Conservation (phyloP, 2,113 vertebrate species). For the Hippocampus abdominalis region DNA sequence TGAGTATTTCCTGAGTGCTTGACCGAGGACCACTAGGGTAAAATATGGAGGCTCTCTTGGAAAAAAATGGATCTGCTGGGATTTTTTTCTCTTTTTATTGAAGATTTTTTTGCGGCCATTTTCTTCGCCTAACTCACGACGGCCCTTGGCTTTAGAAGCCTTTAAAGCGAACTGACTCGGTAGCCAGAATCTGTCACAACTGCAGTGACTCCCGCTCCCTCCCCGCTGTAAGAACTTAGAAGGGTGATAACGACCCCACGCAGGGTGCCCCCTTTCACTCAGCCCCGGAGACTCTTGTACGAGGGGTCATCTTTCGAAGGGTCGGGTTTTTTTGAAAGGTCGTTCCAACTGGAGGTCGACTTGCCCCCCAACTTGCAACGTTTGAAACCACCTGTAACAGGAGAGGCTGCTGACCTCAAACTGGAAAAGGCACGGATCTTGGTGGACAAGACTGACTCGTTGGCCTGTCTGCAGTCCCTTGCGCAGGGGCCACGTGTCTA, state of each 20-base stretch:
- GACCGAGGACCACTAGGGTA: slow-evolving; percentile 30
- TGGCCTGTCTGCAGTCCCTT: too few species aligned
- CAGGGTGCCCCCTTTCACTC: neutral
- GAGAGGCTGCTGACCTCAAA: neutral
- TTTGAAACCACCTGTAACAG: neutral
- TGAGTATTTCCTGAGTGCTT: slow-evolving; percentile 29
- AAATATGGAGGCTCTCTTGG: neutral
- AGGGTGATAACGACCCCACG: neutral
- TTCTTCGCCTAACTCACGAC: neutral
- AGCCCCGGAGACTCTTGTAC: neutral
- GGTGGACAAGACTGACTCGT: too few species aligned
- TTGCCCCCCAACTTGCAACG: neutral
- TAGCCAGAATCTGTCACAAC: neutral
- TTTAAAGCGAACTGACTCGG: neutral
- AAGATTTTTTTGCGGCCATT: neutral
- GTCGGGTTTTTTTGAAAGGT: neutral
- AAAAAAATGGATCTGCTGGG: slow-evolving; percentile 4
- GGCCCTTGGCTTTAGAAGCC: neutral
- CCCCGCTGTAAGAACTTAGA: neutral
- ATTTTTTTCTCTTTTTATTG: neutral
- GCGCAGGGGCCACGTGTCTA: too few species aligned
- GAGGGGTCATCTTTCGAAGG: neutral
- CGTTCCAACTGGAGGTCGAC: neutral
- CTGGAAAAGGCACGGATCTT: neutral
- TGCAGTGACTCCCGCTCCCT: neutral